phyloP scores from a whole-genome alignment of 2,113 vertebrate species.

The Andinoacara biseriatus region DNA sequence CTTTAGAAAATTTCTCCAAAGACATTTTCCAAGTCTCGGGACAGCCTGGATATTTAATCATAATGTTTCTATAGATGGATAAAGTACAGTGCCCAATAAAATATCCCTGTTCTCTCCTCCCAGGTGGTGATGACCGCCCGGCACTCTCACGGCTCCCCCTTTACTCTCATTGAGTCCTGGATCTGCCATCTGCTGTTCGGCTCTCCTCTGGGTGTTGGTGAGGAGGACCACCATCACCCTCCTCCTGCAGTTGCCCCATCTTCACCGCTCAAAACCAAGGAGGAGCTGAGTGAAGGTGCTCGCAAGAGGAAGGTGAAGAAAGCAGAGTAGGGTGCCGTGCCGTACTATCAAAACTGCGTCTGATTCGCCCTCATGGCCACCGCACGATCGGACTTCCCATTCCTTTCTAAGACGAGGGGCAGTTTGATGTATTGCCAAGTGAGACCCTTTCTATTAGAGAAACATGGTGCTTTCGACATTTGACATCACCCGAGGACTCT shows the following conservation, averaged over 20 bases:
- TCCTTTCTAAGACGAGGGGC: conserved; percentile 61
- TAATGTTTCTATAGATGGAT: too few relatives aligned
- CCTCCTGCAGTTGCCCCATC: conserved; percentile 58
- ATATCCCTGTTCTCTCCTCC: background rate
- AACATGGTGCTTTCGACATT: conserved; percentile 71
- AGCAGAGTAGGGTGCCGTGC: conserved; percentile 81
- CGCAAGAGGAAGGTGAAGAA: conserved; percentile 97
- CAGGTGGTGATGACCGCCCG: conserved; percentile 94
- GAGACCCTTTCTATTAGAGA: conserved; percentile 68
- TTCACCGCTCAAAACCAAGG: conserved; percentile 88
- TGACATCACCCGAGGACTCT: conserved; percentile 70
- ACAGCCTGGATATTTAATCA: too few relatives aligned
- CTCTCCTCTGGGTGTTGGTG: conserved; percentile 72
- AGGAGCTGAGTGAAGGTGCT: conserved; percentile 92
- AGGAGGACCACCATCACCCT: conserved; percentile 81
- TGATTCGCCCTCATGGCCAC: conserved; percentile 45
- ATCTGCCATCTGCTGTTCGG: conserved; percentile 90
- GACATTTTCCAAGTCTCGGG: too few relatives aligned
- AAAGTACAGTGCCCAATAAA: too few relatives aligned
- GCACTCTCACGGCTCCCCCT: conserved; percentile 94
- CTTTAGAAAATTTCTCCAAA: too few relatives aligned
- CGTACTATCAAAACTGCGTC: conserved; percentile 44
- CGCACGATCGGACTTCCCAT: conserved; percentile 59
- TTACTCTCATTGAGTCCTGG: conserved; percentile 87
- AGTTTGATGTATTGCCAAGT: conserved; percentile 68